A percentile compares a stretch with the other conserved stretches of the same genome.
phyloP scores from a whole-genome alignment of 1,140 invertebrate genomes.

The Streblospio benedicti region DNA sequence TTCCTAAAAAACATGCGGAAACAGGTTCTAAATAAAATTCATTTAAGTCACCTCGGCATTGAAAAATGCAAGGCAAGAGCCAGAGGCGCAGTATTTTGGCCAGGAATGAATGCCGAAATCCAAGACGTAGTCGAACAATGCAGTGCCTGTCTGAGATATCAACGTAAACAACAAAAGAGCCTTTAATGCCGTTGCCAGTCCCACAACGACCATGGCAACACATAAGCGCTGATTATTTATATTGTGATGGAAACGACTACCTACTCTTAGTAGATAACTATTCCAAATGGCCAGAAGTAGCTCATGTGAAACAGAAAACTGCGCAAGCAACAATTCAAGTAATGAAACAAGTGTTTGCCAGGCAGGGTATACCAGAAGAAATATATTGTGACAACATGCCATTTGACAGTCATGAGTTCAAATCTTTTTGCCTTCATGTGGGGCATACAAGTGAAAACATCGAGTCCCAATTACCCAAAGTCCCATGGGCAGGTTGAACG shows the following conservation, averaged over 20 bases:
- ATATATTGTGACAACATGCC: slow-evolving; percentile 26
- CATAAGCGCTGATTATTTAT: background rate
- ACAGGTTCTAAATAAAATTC: slow-evolving; percentile 19
- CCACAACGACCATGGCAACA: background rate
- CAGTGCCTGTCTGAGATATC: slow-evolving; percentile 17
- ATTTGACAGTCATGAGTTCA: slow-evolving; percentile 11
- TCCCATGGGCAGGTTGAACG: slow-evolving; percentile 6
- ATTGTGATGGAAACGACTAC: slow-evolving; percentile 4
- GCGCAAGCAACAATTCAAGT: slow-evolving; percentile 10
- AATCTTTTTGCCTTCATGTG: slow-evolving; percentile 6
- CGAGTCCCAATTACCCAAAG: slow-evolving; percentile 3
- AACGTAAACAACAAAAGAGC: slow-evolving; percentile 3
- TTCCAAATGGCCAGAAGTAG: slow-evolving; percentile 25
- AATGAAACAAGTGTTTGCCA: slow-evolving; percentile 18
- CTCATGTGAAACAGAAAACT: slow-evolving; percentile 14
- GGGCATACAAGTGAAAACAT: background rate
- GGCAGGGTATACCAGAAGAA: slow-evolving; percentile 25
- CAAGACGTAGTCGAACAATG: slow-evolving; percentile 21
- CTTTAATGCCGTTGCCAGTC: background rate
- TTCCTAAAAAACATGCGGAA: slow-evolving; percentile 14
- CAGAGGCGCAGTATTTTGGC: slow-evolving; percentile 23
- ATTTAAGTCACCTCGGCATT: slow-evolving; percentile 21
- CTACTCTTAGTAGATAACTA: slow-evolving; percentile 26
- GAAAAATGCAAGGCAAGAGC: slow-evolving; percentile 19
- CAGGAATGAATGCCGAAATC: slow-evolving; percentile 24